phyloP scores from a whole-genome alignment of 2,113 vertebrate genomes.

The Candoia aspera region DNA sequence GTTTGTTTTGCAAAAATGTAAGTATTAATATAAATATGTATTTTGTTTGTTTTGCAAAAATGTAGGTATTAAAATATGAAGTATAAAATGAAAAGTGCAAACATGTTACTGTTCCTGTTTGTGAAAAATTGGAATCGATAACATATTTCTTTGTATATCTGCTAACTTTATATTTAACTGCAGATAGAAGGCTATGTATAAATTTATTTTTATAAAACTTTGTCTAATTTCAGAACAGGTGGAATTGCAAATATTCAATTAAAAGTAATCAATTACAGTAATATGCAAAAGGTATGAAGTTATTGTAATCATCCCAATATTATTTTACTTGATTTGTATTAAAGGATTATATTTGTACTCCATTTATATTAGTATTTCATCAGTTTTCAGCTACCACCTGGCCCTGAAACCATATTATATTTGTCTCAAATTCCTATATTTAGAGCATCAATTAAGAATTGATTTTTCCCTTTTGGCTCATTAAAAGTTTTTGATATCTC shows the following conservation, averaged over 20 bases:
- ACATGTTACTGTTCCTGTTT: neutral
- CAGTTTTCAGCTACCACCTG: neutral
- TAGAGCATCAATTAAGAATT: neutral
- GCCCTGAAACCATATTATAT: neutral
- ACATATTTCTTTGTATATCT: neutral
- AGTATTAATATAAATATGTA: neutral
- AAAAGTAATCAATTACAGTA: neutral
- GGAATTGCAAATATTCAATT: neutral
- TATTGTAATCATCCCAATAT: neutral
- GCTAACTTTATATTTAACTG: neutral
- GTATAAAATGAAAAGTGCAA: neutral
- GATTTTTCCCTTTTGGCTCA: neutral
- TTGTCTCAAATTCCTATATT: neutral
- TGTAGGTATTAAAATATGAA: neutral
- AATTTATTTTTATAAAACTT: neutral
- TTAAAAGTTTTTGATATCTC: neutral
- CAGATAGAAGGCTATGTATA: neutral
- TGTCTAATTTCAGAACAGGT: constrained; percentile 12
- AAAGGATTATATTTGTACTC: neutral
- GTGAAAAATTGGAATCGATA: neutral
- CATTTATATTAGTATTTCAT: neutral
- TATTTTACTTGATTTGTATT: neutral
- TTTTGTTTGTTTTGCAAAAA: neutral
- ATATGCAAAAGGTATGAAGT: neutral
- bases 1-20: neutral